Evolutionary conservation across 2,888 invertebrate genomes (phyloP).

Genomic region (Amiota communis): DNA sequence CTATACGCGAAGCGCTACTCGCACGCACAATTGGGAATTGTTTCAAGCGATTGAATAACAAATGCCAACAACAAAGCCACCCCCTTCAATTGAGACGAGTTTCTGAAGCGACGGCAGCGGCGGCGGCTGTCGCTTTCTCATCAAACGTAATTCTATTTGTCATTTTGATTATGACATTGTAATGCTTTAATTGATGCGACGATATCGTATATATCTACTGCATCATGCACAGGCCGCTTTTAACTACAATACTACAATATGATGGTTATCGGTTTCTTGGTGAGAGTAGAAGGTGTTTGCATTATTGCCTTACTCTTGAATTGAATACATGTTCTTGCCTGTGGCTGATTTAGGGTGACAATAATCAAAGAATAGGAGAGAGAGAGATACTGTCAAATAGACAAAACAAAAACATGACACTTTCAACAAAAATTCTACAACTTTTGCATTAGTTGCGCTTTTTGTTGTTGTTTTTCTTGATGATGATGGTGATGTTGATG

Average conservation of each 20-base stretch:
- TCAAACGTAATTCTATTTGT: conserved; percentile 73
- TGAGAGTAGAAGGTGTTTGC: conserved; percentile 39
- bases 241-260: not conserved
- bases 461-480: conserved; percentile 29
- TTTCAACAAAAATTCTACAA: conserved; percentile 31
- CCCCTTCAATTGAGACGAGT: conserved; percentile 8
- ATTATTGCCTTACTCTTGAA: no score
- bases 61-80: conserved; percentile 41
- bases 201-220: conserved; percentile 11
- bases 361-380: not conserved
- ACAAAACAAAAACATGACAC: conserved; percentile 9
- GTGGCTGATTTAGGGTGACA: conserved; percentile 11
- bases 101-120: conserved; percentile 33
- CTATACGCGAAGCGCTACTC: not conserved
- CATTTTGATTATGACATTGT: conserved; percentile 73
- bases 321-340: not conserved
- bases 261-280: conserved; percentile 40
- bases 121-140: conserved; percentile 67
- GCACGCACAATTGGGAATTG: conserved; percentile 59
- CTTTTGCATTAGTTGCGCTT: conserved; percentile 50
- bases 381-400: not conserved
- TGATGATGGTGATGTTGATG: conserved; percentile 33
- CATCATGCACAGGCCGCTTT: not conserved
- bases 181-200: conserved; percentile 72
- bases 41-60: conserved; percentile 50